A percentile compares a stretch with the other conserved stretches of the same genome.
These are phyloP conservation scores for Cottus gobio DNA, from an alignment of 2,113 vertebrate species.

Conservation along the genomic window DNA sequence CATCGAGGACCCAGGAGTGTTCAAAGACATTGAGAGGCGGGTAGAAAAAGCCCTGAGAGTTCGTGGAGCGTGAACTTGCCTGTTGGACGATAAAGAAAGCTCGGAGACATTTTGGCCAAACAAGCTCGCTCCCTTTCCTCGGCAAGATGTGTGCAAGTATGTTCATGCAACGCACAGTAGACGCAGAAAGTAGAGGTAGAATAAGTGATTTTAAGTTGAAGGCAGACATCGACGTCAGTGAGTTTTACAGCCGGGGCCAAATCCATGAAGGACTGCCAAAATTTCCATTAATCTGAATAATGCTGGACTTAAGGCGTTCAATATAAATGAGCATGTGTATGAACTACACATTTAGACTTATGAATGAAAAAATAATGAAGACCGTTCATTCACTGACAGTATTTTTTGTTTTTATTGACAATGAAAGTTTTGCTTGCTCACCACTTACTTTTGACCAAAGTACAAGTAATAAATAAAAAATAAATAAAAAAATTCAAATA, in stretches of 20 bases:
- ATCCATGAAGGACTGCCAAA: not conserved
- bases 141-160: not conserved
- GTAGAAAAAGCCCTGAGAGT: conserved; percentile 62
- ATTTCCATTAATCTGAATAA: not conserved
- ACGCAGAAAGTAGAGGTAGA: not conserved
- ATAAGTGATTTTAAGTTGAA: not conserved
- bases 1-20: conserved; percentile 92
- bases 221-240: not conserved
- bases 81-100: not conserved
- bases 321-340: not conserved
- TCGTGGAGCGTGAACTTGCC: conserved; percentile 27
- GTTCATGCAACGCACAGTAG: not conserved
- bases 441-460: conserved; percentile 92
- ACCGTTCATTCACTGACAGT: conserved; percentile 62
- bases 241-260: not conserved
- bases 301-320: not conserved
- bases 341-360: not conserved
- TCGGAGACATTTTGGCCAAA: not conserved
- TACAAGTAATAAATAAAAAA: conserved; percentile 89
- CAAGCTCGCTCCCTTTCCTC: not conserved
- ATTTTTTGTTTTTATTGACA: conserved; percentile 92
- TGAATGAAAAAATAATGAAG: conserved; percentile 24
- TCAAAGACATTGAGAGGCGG: conserved; percentile 88
- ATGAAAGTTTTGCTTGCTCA: conserved; percentile 89
- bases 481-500: conserved; percentile 59